Conservation (phyloP, 53 echinoderm and acorn worm genomes). For the Luidia sarsii region DNA sequence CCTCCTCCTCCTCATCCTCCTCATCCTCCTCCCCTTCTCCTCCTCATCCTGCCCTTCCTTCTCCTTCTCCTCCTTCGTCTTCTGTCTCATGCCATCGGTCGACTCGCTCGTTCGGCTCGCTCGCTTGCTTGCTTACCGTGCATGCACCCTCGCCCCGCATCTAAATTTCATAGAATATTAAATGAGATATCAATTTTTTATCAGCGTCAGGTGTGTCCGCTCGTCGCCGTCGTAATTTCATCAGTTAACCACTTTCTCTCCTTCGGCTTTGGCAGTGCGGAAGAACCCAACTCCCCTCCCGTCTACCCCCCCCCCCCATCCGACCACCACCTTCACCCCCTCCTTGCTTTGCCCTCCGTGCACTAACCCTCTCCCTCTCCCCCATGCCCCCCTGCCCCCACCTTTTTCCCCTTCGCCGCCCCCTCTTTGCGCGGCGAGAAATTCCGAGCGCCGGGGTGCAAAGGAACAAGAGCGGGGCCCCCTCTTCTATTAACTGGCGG, state of each 20-base stretch:
- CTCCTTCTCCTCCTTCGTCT: background rate
- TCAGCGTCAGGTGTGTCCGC: conserved; percentile 70
- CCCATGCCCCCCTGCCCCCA: too few relatives aligned
- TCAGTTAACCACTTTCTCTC: conserved; percentile 50
- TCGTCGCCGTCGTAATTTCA: conserved; percentile 78
- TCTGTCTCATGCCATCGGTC: too few relatives aligned
- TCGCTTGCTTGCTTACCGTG: background rate
- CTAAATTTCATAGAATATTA: conserved; percentile 99
- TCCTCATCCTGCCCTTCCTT: background rate
- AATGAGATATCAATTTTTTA: conserved; percentile 98
- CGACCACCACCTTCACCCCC: too few relatives aligned
- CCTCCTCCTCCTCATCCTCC: too few relatives aligned
- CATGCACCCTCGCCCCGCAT: conserved; percentile 58
- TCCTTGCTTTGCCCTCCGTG: too few relatives aligned
- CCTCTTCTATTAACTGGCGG: conserved; percentile 47
- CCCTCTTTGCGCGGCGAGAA: too few relatives aligned
- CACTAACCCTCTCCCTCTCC: conserved; percentile 46
- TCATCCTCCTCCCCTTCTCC: too few relatives aligned
- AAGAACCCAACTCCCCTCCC: too few relatives aligned
- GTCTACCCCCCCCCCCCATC: too few relatives aligned
- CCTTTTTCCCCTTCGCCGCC: conserved; percentile 22
- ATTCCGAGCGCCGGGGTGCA: conserved; percentile 43
- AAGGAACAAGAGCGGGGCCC: conserved; percentile 49
- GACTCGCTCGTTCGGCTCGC: too few relatives aligned
- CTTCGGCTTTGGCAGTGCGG: background rate